Evolutionary conservation across 2,888 invertebrate genomes (phyloP).

Genomic region (Hydroisotoma schaefferi): DNA sequence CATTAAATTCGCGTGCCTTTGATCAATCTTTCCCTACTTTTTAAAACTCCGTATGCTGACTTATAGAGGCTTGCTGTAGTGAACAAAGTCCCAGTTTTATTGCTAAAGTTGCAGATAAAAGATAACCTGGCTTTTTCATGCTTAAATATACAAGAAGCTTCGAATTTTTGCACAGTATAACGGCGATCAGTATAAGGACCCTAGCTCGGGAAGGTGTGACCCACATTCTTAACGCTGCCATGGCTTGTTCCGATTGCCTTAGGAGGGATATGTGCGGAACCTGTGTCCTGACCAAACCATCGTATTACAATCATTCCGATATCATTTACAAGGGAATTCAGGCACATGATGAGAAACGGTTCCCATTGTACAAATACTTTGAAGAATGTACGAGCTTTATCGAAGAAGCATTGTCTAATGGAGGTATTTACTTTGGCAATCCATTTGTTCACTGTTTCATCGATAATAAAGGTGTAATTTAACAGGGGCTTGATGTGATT

Average conservation of each 20-base stretch:
- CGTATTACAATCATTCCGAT: slow-evolving; percentile 23
- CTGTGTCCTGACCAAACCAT: slow-evolving; percentile 30
- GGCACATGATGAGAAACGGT: slow-evolving; percentile 54
- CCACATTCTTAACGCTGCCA: slow-evolving; percentile 43
- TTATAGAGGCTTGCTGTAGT: too few relatives aligned
- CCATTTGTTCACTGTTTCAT: not conserved
- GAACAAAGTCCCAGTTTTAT: too few relatives aligned
- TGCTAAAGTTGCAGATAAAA: too few relatives aligned
- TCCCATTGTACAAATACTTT: slow-evolving; percentile 53
- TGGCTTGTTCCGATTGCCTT: slow-evolving; percentile 35
- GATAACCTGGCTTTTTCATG: too few relatives aligned
- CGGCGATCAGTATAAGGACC: slow-evolving; percentile 35
- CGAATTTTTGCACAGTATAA: too few relatives aligned
- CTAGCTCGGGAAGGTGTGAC: slow-evolving; percentile 39
- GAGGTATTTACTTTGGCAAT: slow-evolving; percentile 19
- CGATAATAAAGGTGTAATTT: not conserved
- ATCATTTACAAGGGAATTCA: slow-evolving; percentile 53
- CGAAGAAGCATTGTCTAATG: slow-evolving; percentile 50
- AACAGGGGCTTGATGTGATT: not conserved
- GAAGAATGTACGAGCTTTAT: slow-evolving; percentile 54
- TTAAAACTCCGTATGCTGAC: too few relatives aligned
- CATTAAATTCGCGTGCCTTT: not conserved
- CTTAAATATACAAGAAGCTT: too few relatives aligned
- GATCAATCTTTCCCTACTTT: slow-evolving; percentile 23
- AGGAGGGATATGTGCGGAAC: slow-evolving; percentile 31